Percentiles rank a stretch among this genome's conserved stretches.
These are phyloP conservation scores for Drosophila nebulosa DNA, from an alignment of 1,140 invertebrate genomes.

Conservation along the genomic window DNA sequence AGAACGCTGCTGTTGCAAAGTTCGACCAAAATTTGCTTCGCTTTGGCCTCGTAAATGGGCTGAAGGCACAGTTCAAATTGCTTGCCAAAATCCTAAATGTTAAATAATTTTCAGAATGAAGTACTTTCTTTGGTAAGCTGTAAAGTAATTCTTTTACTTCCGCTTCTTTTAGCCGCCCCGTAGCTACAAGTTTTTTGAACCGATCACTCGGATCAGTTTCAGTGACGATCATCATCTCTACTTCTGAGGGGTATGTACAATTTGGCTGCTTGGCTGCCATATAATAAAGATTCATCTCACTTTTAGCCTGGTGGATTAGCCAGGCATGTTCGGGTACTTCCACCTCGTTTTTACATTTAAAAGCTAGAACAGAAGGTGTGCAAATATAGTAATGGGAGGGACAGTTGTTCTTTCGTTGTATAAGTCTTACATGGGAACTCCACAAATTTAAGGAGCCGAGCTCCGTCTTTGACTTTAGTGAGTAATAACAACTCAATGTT, in stretches of 20 bases:
- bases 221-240: conserved; percentile 75
- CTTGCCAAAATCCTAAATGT: conserved; percentile 69
- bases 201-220: conserved; percentile 78
- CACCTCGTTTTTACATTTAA: conserved; percentile 72
- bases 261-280: conserved; percentile 46
- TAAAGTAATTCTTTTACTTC: conserved; percentile 45
- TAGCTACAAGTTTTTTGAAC: conserved; percentile 74
- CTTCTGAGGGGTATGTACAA: conserved; percentile 37
- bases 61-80: conserved; percentile 77
- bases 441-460: conserved; percentile 62
- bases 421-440: conserved; percentile 69
- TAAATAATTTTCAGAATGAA: too few species aligned
- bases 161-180: conserved; percentile 76
- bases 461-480: conserved; percentile 45
- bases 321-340: conserved; percentile 63
- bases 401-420: too few species aligned
- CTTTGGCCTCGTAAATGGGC: conserved; percentile 74
- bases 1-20: conserved; percentile 37
- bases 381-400: neutral
- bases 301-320: conserved; percentile 72
- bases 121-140: too few species aligned
- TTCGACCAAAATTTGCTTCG: conserved; percentile 66
- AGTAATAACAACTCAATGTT: conserved; percentile 65
- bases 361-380: conserved; percentile 25
- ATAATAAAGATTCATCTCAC: conserved; percentile 75